These are phyloP conservation scores for Catocala fraxini DNA, from an alignment of 2,888 invertebrate genomes.

Conservation along the genomic window DNA sequence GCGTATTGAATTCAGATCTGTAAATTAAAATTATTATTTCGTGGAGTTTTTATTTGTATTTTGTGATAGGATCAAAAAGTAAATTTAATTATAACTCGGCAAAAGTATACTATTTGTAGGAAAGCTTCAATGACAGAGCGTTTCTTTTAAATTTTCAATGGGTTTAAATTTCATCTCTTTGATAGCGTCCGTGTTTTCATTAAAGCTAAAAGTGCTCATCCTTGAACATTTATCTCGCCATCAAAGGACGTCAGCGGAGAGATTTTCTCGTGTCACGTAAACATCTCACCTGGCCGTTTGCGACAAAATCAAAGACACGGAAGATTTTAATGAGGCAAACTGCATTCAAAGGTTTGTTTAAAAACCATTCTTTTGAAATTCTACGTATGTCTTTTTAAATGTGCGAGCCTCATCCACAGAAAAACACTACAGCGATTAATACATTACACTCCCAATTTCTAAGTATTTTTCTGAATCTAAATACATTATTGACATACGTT, in stretches of 20 bases:
- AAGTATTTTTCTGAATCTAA: too few species aligned
- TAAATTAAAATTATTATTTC: conserved; percentile 53
- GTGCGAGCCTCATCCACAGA: conserved; percentile 6
- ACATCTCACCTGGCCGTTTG: conserved; percentile 67
- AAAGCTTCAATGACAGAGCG: not conserved
- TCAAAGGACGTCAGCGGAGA: conserved; percentile 61
- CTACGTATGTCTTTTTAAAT: conserved; percentile 33
- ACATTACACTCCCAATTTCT: too few species aligned
- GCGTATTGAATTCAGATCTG: conserved; percentile 50
- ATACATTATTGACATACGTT: not conserved
- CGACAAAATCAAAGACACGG: conserved; percentile 83
- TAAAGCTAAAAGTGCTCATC: conserved; percentile 56
- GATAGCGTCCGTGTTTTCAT: conserved; percentile 38
- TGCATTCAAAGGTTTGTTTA: conserved; percentile 82
- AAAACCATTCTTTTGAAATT: conserved; percentile 57
- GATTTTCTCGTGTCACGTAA: conserved; percentile 46
- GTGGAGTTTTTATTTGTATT: not conserved
- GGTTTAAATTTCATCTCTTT: conserved; percentile 36
- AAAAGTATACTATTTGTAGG: conserved; percentile 6
- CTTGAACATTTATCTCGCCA: conserved; percentile 60
- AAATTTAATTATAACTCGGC: conserved; percentile 13
- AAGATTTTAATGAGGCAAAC: conserved; percentile 84
- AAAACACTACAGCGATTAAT: too few species aligned
- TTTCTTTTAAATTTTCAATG: conserved; percentile 31
- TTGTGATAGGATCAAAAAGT: not conserved